Evolutionary conservation across 2,113 vertebrate genomes (phyloP).

Genomic region (Cricetomys ansorgei): DNA sequence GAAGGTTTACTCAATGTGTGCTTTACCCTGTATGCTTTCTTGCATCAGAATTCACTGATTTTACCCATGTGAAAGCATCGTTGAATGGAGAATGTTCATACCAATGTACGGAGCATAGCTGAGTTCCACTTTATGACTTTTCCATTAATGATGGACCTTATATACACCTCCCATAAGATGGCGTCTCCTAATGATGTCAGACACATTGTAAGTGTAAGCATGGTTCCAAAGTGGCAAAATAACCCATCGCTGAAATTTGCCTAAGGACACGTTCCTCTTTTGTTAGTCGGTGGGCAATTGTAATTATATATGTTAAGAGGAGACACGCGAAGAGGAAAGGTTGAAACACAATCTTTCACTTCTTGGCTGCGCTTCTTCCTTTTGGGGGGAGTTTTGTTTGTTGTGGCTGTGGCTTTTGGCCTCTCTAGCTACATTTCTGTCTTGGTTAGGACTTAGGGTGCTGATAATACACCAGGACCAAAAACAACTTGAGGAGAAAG

Average conservation of each 20-base stretch:
- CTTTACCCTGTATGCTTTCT: background rate
- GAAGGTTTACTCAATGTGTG: background rate
- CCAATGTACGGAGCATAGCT: background rate
- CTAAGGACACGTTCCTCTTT: background rate
- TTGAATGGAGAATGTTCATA: background rate
- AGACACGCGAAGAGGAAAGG: too few species aligned
- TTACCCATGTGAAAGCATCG: accelerated
- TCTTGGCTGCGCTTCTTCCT: too few species aligned
- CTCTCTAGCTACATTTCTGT: background rate
- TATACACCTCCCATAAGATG: too few species aligned
- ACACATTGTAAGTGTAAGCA: background rate
- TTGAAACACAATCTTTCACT: background rate
- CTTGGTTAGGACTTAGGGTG: background rate
- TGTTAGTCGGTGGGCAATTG: background rate
- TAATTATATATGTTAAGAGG: background rate
- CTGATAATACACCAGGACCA: background rate
- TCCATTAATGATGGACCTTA: background rate
- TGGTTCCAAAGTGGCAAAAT: background rate
- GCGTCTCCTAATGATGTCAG: background rate
- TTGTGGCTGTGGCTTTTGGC: background rate
- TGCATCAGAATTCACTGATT: background rate
- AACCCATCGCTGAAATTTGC: background rate
- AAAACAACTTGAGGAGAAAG: background rate
- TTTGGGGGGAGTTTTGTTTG: background rate
- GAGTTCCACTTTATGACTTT: background rate